A percentile compares a stretch with the other conserved stretches of the same genome.
Conservation (phyloP, 2,113 vertebrate species). For the Mandrillus leucophaeus region DNA sequence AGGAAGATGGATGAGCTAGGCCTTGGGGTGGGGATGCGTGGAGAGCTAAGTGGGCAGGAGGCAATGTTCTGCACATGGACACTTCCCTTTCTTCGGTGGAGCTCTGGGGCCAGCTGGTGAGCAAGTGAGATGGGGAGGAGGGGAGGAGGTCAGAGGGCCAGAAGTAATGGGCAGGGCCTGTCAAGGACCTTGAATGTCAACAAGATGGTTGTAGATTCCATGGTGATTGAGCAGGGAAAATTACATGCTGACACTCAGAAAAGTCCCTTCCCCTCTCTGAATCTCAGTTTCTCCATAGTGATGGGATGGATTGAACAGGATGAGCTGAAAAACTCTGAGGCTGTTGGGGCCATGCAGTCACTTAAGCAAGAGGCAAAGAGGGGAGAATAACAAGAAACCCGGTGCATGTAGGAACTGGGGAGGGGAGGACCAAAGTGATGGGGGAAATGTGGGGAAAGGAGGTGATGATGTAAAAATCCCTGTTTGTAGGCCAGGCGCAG, state of each 20-base stretch:
- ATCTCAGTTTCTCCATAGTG: neutral
- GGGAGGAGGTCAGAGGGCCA: neutral
- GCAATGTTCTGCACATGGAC: neutral
- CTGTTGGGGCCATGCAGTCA: neutral
- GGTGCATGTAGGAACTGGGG: neutral
- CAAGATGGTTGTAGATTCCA: neutral
- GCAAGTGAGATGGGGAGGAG: neutral
- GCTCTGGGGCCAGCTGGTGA: neutral
- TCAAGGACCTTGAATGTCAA: neutral
- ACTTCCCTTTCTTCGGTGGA: neutral
- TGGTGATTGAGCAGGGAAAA: neutral
- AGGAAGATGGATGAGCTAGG: neutral
- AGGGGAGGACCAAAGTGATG: neutral
- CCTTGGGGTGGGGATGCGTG: too few species aligned
- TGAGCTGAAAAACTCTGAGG: neutral
- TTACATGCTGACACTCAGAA: neutral
- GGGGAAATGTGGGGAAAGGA: neutral
- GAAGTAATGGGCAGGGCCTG: too few species aligned
- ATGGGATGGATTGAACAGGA: neutral
- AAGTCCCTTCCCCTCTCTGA: neutral
- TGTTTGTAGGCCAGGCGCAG: accelerated
- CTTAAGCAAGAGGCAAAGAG: neutral
- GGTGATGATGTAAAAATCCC: neutral
- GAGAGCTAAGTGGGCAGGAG: neutral
- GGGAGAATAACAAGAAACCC: neutral